These are phyloP conservation scores for Ricordea florida DNA, from an alignment of 92 coral and sea anemone species.

Conservation along the genomic window DNA sequence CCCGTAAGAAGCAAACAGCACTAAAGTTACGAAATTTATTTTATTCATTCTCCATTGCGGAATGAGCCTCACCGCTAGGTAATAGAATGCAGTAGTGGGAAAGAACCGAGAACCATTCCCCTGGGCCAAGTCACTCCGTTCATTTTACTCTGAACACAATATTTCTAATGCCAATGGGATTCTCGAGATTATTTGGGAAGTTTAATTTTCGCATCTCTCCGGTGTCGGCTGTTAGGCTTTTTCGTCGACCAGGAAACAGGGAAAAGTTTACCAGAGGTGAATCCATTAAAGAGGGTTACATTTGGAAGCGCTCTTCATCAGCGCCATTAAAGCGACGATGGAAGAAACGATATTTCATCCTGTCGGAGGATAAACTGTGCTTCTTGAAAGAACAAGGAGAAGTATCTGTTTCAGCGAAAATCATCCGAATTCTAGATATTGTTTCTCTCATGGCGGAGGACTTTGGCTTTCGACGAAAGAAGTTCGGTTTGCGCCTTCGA, in stretches of 20 bases:
- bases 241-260: conserved; percentile 41
- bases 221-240: conserved; percentile 8
- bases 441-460: conserved; percentile 83
- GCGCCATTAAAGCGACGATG: conserved; percentile 49
- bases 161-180: conserved; percentile 33
- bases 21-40: not conserved
- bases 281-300: conserved; percentile 74
- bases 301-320: conserved; percentile 62
- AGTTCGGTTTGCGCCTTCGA: conserved; percentile 73
- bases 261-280: conserved; percentile 13
- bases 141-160: not conserved
- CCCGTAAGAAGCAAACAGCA: not conserved
- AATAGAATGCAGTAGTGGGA: conserved; percentile 6
- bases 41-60: not conserved
- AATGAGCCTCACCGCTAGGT: not conserved
- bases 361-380: conserved; percentile 68
- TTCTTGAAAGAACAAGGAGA: conserved; percentile 75
- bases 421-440: conserved; percentile 70
- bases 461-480: conserved; percentile 71
- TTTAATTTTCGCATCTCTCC: conserved; percentile 36
- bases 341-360: conserved; percentile 74
- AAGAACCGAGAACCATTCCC: not conserved
- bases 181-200: conserved; percentile 62
- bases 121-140: not conserved
- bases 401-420: conserved; percentile 51